phyloP scores from a whole-genome alignment of 2,797 vertebrate species.

The Nyctalus aviator region DNA sequence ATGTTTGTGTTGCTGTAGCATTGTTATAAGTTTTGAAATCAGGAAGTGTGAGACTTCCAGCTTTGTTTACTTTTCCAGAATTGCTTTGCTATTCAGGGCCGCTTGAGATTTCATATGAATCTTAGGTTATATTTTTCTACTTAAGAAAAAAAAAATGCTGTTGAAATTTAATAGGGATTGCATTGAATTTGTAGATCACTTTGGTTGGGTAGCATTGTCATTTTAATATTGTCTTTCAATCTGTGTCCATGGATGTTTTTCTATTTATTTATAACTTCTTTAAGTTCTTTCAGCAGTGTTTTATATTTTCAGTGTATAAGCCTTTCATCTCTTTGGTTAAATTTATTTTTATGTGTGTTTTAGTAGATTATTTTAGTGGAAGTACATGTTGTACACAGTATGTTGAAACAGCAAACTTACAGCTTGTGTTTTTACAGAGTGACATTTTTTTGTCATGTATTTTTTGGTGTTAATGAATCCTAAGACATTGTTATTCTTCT shows the following conservation, averaged over 20 bases:
- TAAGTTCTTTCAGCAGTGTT: conserved; percentile 4
- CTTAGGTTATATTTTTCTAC: conserved; percentile 20
- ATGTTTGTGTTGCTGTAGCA: neutral
- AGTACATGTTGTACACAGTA: neutral
- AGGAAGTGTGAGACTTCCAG: neutral
- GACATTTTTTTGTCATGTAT: neutral
- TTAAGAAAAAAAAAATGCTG: neutral
- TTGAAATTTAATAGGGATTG: neutral
- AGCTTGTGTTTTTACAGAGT: conserved; percentile 31
- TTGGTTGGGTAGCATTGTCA: neutral
- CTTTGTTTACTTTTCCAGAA: neutral
- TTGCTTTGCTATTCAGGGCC: neutral
- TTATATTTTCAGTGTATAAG: neutral
- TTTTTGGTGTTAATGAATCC: neutral
- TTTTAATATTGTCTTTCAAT: neutral
- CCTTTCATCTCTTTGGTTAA: conserved; percentile 55
- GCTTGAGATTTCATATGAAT: neutral
- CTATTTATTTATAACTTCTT: neutral
- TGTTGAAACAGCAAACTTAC: neutral
- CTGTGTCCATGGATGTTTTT: neutral
- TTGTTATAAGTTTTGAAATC: conserved; percentile 34
- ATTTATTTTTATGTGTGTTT: conserved; percentile 22
- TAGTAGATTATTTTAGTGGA: conserved; percentile 27
- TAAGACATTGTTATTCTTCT: conserved; percentile 19
- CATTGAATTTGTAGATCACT: neutral